Percentiles rank a stretch among this genome's conserved stretches.
These are phyloP conservation scores for Nemapogon koenigi DNA, from an alignment of 2,888 invertebrate genomes.

Conservation along the genomic window DNA sequence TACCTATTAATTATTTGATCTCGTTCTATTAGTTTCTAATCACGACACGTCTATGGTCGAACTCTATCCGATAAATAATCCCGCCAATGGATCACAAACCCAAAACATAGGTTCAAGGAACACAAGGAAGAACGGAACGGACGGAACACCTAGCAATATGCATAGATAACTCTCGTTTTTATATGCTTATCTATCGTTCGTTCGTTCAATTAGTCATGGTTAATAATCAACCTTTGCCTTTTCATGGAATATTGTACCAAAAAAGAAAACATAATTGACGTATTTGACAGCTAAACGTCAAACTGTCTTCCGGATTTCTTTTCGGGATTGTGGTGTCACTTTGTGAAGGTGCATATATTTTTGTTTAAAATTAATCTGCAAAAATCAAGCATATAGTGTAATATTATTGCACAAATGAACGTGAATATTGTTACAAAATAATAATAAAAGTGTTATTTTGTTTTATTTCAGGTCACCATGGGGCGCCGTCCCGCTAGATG, in stretches of 20 bases:
- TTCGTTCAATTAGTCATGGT: no score
- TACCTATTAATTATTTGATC: no score
- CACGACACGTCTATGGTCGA: no score
- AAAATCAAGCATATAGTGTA: background rate
- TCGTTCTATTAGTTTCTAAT: no score
- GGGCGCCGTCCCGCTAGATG: slow-evolving; percentile 99
- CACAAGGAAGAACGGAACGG: background rate
- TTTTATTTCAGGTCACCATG: slow-evolving; percentile 75
- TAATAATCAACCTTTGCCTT: no score
- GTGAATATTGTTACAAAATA: slow-evolving; percentile 9
- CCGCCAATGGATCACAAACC: no score
- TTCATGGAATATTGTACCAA: background rate
- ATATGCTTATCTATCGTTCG: no score
- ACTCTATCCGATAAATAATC: no score
- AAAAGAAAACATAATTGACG: background rate
- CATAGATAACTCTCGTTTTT: background rate
- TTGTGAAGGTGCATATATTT: slow-evolving; percentile 50
- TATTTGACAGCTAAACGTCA: slow-evolving; percentile 17
- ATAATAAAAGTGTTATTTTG: slow-evolving; percentile 31
- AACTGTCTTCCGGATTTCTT: slow-evolving; percentile 22
- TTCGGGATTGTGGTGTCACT: slow-evolving; percentile 46
- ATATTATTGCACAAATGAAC: background rate
- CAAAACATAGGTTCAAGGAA: no score
- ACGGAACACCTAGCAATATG: background rate
- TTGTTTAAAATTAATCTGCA: slow-evolving; percentile 16